Base-by-base conservation (phyloP, 2,888 invertebrate species). In the Acronicta alni region DNA sequence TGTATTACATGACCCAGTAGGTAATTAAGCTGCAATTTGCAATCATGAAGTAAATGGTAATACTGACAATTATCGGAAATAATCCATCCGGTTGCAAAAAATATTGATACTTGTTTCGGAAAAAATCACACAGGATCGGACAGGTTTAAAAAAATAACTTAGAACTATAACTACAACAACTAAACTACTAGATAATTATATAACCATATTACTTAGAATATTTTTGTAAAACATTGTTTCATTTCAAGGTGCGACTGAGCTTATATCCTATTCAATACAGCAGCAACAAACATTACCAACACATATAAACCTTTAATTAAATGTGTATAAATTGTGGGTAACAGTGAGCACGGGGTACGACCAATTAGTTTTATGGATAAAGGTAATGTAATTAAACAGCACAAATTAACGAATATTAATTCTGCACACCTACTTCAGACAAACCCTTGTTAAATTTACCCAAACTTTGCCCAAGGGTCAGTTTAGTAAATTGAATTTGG, bases 401-500 rank as follows among this genome's bases (percentile, higher is more conserved):
- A 39, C 58, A 66, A 75, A 71, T 69, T 57, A 65, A 57, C 47
- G 14, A 67, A 74, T 71, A 80, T 72, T 74, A 70, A 75, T 77
- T 79, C 53, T 37, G 46, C 52, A 64, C 59, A 65, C 62, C 57
- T 51, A 64, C 57, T 63, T 58, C 48, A 58, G 67, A 77, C 45
- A 57, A 67, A 77, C 81, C 80, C 76, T 78, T 73, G 80, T 79
- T 80, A 77, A 75, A 72, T 70, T 73, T 49, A 51, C 49, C 52
- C 64, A 43, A 74, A 77, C 73, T 75, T 54, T 51, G 47, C 46
- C 48, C 52, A 67, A 71, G 72, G 67, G 77, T 72, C 67, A 78
- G 70, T 62, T 60, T 62, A 67, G 56, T 69, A 74, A 72, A 83
- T 78, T 75, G 48, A 80, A 79, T 82, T 79, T 54, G 55, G 69